phyloP scores from a whole-genome alignment of 64 coral and sea anemone genomes.

The Dendronephthya gigantea region DNA sequence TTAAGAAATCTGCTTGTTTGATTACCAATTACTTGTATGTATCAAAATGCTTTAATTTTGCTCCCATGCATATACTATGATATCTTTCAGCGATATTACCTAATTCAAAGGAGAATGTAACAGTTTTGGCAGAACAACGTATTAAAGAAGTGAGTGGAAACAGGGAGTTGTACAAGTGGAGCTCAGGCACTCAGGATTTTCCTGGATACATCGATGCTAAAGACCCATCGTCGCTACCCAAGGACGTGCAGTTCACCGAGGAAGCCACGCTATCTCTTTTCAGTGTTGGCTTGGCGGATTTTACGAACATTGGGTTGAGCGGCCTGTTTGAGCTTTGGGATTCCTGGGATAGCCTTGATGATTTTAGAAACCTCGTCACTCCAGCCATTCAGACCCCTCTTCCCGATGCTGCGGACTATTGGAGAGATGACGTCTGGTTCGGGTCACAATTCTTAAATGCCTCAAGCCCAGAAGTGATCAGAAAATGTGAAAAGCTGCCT shows the following conservation, averaged over 20 bases:
- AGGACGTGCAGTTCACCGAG: slow-evolving; percentile 40
- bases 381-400: not conserved
- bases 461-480: slow-evolving; percentile 35
- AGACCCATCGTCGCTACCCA: slow-evolving; percentile 17
- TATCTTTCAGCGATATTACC: not conserved
- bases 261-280: slow-evolving; percentile 31
- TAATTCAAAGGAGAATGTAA: slow-evolving; percentile 3
- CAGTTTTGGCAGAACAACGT: slow-evolving; percentile 22
- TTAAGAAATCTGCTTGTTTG: too few relatives aligned
- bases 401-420: slow-evolving; percentile 24
- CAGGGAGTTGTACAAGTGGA: slow-evolving; percentile 17
- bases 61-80: too few relatives aligned
- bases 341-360: slow-evolving; percentile 36
- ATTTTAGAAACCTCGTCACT: slow-evolving; percentile 29
- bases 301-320: slow-evolving; percentile 30
- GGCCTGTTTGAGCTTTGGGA: not conserved
- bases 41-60: not conserved
- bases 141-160: slow-evolving; percentile 31
- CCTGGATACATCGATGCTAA: slow-evolving; percentile 34
- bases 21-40: too few relatives aligned
- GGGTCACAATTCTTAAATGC: slow-evolving; percentile 46
- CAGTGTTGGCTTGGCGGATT: slow-evolving; percentile 6
- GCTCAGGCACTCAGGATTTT: slow-evolving; percentile 13
- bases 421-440: slow-evolving; percentile 38
- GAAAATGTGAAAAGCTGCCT: slow-evolving; percentile 22